A percentile compares a stretch with the other conserved stretches of the same genome.
Conservation (phyloP, 2,888 invertebrate genomes). For the Strigamia maritima region DNA sequence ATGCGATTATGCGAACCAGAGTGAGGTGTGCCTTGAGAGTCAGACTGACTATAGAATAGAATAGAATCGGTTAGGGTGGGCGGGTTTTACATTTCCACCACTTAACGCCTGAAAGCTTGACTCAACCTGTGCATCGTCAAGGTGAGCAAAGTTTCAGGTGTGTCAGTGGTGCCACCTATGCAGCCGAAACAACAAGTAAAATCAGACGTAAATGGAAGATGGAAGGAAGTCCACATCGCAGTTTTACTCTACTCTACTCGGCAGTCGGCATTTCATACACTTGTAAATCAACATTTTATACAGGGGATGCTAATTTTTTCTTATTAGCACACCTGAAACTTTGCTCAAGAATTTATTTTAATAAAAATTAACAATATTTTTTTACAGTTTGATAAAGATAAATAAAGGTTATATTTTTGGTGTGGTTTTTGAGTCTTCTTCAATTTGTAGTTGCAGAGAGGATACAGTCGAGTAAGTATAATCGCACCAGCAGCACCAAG, state of each 20-base stretch:
- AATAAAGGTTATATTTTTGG: neutral
- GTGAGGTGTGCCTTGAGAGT: neutral
- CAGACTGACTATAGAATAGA: too few relatives aligned
- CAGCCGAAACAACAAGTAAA: neutral
- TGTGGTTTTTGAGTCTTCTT: too few relatives aligned
- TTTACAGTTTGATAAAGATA: neutral
- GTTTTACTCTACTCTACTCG: too few relatives aligned
- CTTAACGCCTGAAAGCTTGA: constrained; percentile 51
- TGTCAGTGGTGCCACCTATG: constrained; percentile 44
- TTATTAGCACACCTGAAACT: neutral
- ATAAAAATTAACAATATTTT: neutral
- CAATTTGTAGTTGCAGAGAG: neutral
- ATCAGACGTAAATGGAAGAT: neutral
- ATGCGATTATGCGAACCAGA: neutral
- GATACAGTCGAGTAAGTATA: too few relatives aligned
- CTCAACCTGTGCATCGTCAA: constrained; percentile 50
- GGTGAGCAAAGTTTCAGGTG: constrained; percentile 57
- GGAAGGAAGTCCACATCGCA: neutral
- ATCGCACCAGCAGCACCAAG: too few relatives aligned
- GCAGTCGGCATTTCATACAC: too few relatives aligned
- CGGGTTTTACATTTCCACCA: constrained; percentile 14
- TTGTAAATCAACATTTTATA: neutral
- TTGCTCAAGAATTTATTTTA: neutral
- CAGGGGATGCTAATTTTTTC: neutral
- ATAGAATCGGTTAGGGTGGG: neutral